Evolutionary conservation across 2,113 vertebrate genomes (phyloP).

Genomic region (Sinocyclocheilus grahami): DNA sequence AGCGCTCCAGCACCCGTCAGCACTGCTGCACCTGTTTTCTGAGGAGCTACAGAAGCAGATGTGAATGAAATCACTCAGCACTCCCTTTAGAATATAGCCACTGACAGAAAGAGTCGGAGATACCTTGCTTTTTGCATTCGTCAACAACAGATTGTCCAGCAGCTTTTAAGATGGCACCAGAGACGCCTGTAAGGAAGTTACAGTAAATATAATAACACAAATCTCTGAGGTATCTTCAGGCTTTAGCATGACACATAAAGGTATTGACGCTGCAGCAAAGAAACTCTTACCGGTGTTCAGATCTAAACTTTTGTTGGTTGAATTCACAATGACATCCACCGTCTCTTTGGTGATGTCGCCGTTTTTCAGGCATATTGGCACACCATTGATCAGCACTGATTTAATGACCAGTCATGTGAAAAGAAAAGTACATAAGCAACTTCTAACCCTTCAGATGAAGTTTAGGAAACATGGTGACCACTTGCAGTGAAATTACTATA

Average conservation of each 20-base stretch:
- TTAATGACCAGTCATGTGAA: neutral
- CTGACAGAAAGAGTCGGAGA: neutral
- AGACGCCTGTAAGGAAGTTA: constrained; percentile 59
- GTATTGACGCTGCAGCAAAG: neutral
- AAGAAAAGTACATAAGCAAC: neutral
- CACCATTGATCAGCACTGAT: constrained; percentile 53
- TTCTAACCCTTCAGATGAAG: neutral
- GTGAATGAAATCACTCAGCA: neutral
- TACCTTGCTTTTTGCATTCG: constrained; percentile 64
- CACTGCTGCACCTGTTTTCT: constrained; percentile 57
- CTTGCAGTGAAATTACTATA: neutral
- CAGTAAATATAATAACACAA: neutral
- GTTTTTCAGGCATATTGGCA: constrained; percentile 60
- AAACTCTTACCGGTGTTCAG: constrained; percentile 61
- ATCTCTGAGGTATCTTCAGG: neutral
- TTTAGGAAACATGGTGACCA: neutral
- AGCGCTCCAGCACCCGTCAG: constrained; percentile 62
- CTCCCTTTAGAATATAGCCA: too few relatives aligned
- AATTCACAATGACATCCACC: constrained; percentile 67
- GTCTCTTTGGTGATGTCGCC: constrained; percentile 66
- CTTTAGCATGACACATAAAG: neutral
- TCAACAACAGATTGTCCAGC: constrained; percentile 60
- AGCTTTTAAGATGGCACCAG: constrained; percentile 63
- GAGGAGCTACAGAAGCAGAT: constrained; percentile 52
- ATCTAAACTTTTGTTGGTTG: constrained; percentile 57